phyloP scores from a whole-genome alignment of 2,888 invertebrate species.

The Dioctria rufipes region DNA sequence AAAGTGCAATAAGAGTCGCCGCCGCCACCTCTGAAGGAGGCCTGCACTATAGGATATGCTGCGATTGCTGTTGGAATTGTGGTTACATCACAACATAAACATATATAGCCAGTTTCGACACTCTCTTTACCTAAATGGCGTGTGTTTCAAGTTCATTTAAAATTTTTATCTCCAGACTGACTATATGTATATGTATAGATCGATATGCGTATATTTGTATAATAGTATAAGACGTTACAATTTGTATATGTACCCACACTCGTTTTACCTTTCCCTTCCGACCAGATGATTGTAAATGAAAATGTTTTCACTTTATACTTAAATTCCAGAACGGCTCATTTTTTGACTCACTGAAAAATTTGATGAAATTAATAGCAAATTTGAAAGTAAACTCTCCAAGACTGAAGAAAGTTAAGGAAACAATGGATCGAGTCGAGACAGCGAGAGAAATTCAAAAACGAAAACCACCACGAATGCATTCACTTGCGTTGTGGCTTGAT shows the following conservation, averaged over 20 bases:
- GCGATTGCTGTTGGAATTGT: conserved; percentile 8
- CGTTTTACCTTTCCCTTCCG: conserved; percentile 43
- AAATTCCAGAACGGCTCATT: conserved; percentile 47
- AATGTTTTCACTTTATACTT: conserved; percentile 39
- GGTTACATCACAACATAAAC: conserved; percentile 30
- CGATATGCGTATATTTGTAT: too few species aligned
- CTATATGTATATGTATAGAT: too few species aligned
- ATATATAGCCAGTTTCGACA: conserved; percentile 30
- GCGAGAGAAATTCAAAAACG: conserved; percentile 21
- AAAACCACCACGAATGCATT: conserved; percentile 1
- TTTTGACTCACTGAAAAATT: conserved; percentile 43
- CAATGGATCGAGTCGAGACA: background rate
- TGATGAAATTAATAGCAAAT: conserved; percentile 51
- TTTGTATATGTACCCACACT: conserved; percentile 13
- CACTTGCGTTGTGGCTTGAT: background rate
- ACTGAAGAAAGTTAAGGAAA: conserved; percentile 48
- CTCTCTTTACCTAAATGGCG: conserved; percentile 36
- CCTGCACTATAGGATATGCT: conserved; percentile 5
- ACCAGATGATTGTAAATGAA: conserved; percentile 30
- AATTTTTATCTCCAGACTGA: background rate
- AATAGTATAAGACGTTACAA: too few species aligned
- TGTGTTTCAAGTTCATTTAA: conserved; percentile 44
- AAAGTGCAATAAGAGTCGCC: background rate
- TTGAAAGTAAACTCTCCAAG: conserved; percentile 39
- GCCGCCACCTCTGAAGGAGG: background rate